Percentiles rank a stretch among this genome's conserved stretches.
Evolutionary conservation across 2,888 invertebrate genomes (phyloP).

Genomic region (Phaedon cochleariae): DNA sequence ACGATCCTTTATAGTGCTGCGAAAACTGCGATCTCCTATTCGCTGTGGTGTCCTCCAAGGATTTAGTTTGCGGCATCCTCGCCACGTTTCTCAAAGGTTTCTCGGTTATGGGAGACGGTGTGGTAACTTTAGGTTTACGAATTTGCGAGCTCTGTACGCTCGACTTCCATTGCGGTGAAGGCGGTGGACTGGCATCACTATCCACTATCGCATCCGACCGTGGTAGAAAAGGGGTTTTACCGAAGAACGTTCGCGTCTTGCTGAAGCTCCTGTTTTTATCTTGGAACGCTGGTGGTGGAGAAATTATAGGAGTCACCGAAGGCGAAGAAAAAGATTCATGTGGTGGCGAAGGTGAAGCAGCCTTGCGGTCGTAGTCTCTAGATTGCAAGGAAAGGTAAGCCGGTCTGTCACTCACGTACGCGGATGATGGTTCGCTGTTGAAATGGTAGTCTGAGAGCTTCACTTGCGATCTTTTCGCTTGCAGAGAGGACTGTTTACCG

Average conservation of each 20-base stretch:
- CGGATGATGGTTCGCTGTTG: conserved; percentile 60
- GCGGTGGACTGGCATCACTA: conserved; percentile 66
- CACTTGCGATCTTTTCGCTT: conserved; percentile 54
- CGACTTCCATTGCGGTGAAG: conserved; percentile 54
- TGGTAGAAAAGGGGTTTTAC: conserved; percentile 65
- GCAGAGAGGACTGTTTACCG: conserved; percentile 32
- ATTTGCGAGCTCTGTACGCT: background rate
- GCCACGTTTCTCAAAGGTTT: conserved; percentile 39
- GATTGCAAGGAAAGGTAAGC: conserved; percentile 20
- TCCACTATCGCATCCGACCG: conserved; percentile 67
- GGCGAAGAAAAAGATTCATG: conserved; percentile 63
- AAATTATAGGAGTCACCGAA: conserved; percentile 73
- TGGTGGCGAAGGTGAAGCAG: conserved; percentile 59
- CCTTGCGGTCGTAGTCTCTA: conserved; percentile 53
- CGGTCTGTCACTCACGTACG: conserved; percentile 14
- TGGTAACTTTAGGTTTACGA: conserved; percentile 40
- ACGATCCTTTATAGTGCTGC: conserved; percentile 57
- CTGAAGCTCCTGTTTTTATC: conserved; percentile 55
- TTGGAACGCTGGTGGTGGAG: conserved; percentile 76
- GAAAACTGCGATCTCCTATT: conserved; percentile 56
- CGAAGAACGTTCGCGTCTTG: conserved; percentile 54
- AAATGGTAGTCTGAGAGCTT: conserved; percentile 66
- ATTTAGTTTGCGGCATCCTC: conserved; percentile 65
- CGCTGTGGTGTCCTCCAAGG: conserved; percentile 65
- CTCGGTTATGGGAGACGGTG: conserved; percentile 38